Base-by-base conservation (phyloP, 2,113 vertebrate species). In the Lipophrys pholis region DNA sequence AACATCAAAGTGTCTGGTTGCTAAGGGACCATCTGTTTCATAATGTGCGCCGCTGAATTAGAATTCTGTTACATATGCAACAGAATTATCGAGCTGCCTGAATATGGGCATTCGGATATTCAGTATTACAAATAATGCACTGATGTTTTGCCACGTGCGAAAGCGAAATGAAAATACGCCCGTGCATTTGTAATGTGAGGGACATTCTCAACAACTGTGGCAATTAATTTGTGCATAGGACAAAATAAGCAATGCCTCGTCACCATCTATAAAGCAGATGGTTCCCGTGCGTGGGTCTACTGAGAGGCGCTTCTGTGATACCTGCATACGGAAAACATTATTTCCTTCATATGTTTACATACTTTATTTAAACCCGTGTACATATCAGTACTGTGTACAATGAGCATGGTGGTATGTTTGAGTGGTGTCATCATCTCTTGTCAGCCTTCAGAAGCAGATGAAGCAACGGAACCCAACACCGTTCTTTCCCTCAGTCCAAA, bases 1-100 rank as follows among this genome's bases (percentile, higher is more conserved):
- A 60, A 89, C 89, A 91, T 92, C 89, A 92, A 90, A 90, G 88
- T 84, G 88, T 73, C 78, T 84, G 41, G 73, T 76, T 87, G 86
- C 85, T 78, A 52, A 73, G 87, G 73, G 85, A 88, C 86, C 88
- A 91, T 90, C 88, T 91, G 89, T 85, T 89, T 87, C 69, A 82
- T 71, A 87, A 87, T 66, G 87, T 83, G 82, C 82, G 75, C 76
- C n/a, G 59, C 78, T 59, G 78, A 85, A 78, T 61, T 71, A 68
- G 17, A 82, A 81, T 78, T 70, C 65, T 80, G 76, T 69, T 82
- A 73, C 78, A 88, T 89, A 84, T 89, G 79, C 80, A 85, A 70
- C 77, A 69, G 73, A 84, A 89, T 71, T 80, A 78, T 53, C 57
- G 71, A 78, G 75, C 50, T 39, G 66, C 59, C 48, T 5, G 11